Evolutionary conservation across 2,113 vertebrate species (phyloP).

Genomic region (Lophura nycthemera): DNA sequence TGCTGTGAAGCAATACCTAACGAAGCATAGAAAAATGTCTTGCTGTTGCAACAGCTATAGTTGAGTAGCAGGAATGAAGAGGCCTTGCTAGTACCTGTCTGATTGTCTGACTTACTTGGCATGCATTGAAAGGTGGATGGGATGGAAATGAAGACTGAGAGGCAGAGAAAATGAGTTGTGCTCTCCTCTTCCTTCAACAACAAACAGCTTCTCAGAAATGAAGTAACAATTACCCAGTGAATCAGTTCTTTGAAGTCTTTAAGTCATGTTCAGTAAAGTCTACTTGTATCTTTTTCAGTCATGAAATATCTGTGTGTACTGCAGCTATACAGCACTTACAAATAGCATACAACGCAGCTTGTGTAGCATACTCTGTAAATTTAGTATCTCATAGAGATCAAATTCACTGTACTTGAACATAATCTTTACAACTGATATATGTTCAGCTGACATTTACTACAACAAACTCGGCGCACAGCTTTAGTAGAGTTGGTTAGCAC

Average conservation of each 20-base stretch:
- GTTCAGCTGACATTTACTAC: neutral
- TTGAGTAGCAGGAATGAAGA: neutral
- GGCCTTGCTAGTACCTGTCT: neutral
- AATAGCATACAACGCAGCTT: neutral
- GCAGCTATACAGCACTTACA: neutral
- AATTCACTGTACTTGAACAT: neutral
- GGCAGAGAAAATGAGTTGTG: neutral
- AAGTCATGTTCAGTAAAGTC: neutral
- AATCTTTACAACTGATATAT: neutral
- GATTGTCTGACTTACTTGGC: neutral
- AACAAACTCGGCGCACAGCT: neutral
- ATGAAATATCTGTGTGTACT: neutral
- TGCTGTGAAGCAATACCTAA: neutral
- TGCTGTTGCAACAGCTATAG: neutral
- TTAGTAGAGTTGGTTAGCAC: neutral
- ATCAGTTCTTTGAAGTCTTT: neutral
- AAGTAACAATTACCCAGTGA: neutral
- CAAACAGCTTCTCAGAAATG: neutral
- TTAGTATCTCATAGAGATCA: neutral
- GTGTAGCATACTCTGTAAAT: neutral
- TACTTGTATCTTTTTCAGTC: neutral
- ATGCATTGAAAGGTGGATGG: neutral
- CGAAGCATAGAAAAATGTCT: neutral
- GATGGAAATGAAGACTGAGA: neutral
- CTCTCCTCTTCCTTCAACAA: too few species aligned